A percentile compares a stretch with the other conserved stretches of the same genome.
phyloP scores from a whole-genome alignment of 2,888 invertebrate genomes.

The Neuroscelio doddi region DNA sequence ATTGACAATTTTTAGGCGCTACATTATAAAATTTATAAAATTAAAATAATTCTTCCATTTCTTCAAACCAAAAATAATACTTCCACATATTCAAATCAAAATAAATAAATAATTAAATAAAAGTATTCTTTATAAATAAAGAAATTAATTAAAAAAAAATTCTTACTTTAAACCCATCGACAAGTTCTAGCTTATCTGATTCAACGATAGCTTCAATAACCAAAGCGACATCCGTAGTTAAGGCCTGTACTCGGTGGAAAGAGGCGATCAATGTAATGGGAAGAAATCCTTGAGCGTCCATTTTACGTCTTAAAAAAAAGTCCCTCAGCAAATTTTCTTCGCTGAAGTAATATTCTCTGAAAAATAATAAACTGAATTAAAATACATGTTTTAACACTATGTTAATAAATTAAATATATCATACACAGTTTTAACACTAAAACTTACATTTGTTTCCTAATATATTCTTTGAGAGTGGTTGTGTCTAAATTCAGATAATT shows the following conservation, averaged over 20 bases:
- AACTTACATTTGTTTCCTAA: slow-evolving; percentile 93
- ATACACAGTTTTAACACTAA: too few relatives aligned
- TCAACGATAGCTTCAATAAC: slow-evolving; percentile 89
- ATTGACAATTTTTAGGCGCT: too few relatives aligned
- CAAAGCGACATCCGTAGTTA: slow-evolving; percentile 88
- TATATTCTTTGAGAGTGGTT: slow-evolving; percentile 84
- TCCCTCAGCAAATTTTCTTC: slow-evolving; percentile 95
- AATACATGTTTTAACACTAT: too few relatives aligned
- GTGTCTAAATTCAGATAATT: slow-evolving; percentile 77
- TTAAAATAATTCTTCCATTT: too few relatives aligned
- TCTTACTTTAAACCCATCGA: slow-evolving; percentile 82
- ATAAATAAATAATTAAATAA: neutral
- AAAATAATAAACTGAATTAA: too few relatives aligned
- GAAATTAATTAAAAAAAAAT: neutral
- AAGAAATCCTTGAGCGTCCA: slow-evolving; percentile 95
- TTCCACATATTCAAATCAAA: neutral
- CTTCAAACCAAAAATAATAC: slow-evolving; percentile 5
- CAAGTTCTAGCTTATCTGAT: slow-evolving; percentile 89
- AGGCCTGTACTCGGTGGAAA: slow-evolving; percentile 92
- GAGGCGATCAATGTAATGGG: slow-evolving; percentile 95
- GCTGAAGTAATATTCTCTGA: slow-evolving; percentile 99
- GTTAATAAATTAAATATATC: too few relatives aligned
- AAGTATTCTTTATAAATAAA: too few relatives aligned
- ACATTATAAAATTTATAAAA: too few relatives aligned
- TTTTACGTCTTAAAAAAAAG: slow-evolving; percentile 96